Evolutionary conservation across 2,888 invertebrate species (phyloP), one percentile per base, ranked within the genome.

Genomic region (Laspeyria flexula): DNA sequence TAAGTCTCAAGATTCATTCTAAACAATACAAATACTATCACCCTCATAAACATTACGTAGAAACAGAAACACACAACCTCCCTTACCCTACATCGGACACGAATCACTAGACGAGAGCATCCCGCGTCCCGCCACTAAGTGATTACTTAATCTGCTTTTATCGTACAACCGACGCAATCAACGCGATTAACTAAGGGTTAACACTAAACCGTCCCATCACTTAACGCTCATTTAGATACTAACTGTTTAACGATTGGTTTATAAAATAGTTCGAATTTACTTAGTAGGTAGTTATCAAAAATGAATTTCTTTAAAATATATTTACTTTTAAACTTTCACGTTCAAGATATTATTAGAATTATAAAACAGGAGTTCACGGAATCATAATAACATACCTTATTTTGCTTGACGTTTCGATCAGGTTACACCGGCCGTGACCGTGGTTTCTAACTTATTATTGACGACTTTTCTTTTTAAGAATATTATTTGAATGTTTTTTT

Each of bases 141-240:
- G 86, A 90, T 90, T 88, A 85, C 84, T 80, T 81, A 78, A 85
- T 83, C 82, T 78, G 71, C 73, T 75, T 79, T 72, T 73, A 75
- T 78, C 79, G 78, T 70, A 77, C 78, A 71, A 70, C 74, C 74
- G 73, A 66, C 70, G 66, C 87, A 88, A 88, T 88, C 88, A 85
- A 79, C 82, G 80, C 86, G 84, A 88, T 88, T 88, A 88, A 82
- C 83, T 77, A 75, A 79, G 84, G 84, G 83, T 82, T 82, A 81
- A 79, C 75, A 71, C 72, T 79, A 77, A 80, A 80, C 79, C 77
- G 72, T 74, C 50, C 75, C 77, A 75, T 83, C 81, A 77, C 79
- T 74, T 71, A 71, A 64, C 59, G 57, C 49, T 60, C 71, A 66
- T 65, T 71, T 60, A 60, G 52, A 65, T 54, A 35, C 59, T 65